Conservation (phyloP, 2,797 vertebrate genomes). For the Bryconaethiops microstoma region DNA sequence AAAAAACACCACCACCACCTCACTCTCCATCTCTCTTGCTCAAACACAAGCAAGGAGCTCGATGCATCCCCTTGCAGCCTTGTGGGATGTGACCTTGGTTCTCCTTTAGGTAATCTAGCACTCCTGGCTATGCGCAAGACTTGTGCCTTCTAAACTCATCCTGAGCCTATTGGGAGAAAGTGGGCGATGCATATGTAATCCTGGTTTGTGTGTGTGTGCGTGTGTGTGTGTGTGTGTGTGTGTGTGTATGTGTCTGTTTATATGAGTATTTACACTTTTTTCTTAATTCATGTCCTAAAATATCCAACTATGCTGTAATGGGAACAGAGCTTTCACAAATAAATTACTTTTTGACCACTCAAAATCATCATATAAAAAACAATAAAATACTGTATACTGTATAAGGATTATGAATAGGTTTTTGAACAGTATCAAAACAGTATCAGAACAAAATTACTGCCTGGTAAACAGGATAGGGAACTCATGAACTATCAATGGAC, state of each 20-base stretch:
- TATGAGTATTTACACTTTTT: constrained; percentile 22
- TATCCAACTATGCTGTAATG: constrained; percentile 9
- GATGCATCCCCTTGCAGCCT: constrained; percentile 61
- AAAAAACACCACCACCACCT: constrained; percentile 47
- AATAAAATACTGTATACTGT: not conserved
- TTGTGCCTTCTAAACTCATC: constrained; percentile 57
- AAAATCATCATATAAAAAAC: not conserved
- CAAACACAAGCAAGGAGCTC: constrained; percentile 51
- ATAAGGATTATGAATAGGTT: not conserved
- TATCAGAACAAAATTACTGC: no score
- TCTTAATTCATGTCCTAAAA: constrained; percentile 41
- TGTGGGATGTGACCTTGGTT: constrained; percentile 64
- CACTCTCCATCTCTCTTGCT: constrained; percentile 47
- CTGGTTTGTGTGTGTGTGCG: constrained; percentile 37
- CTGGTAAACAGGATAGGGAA: not conserved
- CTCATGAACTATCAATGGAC: not conserved
- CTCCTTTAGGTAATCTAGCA: constrained; percentile 65
- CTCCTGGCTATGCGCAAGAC: constrained; percentile 62
- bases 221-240: constrained; percentile 30
- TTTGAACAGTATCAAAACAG: not conserved
- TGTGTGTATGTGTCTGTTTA: constrained; percentile 36
- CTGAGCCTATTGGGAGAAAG: constrained; percentile 52
- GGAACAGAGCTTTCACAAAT: constrained; percentile 14
- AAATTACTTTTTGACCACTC: not conserved
- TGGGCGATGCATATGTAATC: constrained; percentile 57